Conservation (phyloP, 2,888 invertebrate genomes). For the Pantelozetes paolii region DNA sequence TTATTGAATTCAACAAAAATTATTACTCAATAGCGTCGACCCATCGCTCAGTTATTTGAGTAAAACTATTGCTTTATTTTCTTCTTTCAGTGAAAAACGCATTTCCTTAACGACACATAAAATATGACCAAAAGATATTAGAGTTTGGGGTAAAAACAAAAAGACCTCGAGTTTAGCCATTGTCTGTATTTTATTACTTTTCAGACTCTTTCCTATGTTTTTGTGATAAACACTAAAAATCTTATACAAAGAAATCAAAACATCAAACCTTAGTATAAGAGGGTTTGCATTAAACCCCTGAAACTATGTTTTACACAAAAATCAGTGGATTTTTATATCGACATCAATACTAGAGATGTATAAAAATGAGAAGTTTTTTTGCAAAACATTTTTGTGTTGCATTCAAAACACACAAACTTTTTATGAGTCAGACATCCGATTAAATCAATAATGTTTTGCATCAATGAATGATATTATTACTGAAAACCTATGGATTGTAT, state of each 20-base stretch:
- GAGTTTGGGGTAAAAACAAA: neutral
- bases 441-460: slow-evolving; percentile 23
- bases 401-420: neutral
- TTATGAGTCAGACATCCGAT: slow-evolving; percentile 21
- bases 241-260: neutral
- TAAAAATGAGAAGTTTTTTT: neutral
- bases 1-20: no score
- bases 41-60: neutral
- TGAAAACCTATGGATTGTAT: neutral
- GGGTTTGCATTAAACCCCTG: neutral
- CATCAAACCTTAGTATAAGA: neutral
- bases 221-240: slow-evolving; percentile 11
- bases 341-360: neutral
- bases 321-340: neutral
- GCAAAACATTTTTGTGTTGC: neutral
- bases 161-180: neutral
- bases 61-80: slow-evolving; percentile 11
- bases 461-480: slow-evolving; percentile 6
- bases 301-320: neutral
- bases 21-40: no score
- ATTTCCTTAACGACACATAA: slow-evolving; percentile 29
- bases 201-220: slow-evolving; percentile 1
- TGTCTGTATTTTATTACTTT: slow-evolving; percentile 4
- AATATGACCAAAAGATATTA: neutral
- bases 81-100: slow-evolving; percentile 18